phyloP scores from a whole-genome alignment of 53 echinoderm and acorn worm genomes.

The Paelopatides confundens region DNA sequence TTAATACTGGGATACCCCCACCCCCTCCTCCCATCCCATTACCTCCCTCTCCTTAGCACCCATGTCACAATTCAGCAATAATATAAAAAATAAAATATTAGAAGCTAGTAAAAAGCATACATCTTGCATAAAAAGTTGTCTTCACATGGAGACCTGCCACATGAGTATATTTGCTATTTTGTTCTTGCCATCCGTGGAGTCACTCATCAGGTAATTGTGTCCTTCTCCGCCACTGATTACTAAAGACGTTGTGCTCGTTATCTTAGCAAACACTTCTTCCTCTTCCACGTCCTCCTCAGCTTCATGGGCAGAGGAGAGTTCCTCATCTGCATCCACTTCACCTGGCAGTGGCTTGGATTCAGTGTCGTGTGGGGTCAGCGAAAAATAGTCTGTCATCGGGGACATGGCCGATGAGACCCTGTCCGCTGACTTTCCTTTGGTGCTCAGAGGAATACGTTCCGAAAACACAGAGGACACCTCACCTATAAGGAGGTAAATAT shows the following conservation, averaged over 20 bases:
- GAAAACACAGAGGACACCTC: slow-evolving; percentile 41
- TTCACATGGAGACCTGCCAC: slow-evolving; percentile 95
- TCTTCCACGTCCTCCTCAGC: slow-evolving; percentile 55
- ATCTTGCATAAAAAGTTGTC: neutral
- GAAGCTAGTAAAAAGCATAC: too few species aligned
- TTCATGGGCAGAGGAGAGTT: slow-evolving; percentile 7
- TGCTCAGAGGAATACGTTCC: slow-evolving; percentile 44
- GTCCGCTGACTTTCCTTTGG: slow-evolving; percentile 73
- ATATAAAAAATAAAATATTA: too few species aligned
- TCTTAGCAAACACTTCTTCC: slow-evolving; percentile 84
- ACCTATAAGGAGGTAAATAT: slow-evolving; percentile 49
- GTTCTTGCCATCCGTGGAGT: slow-evolving; percentile 71
- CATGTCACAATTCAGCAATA: too few species aligned
- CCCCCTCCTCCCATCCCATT: too few species aligned
- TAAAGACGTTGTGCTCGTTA: slow-evolving; percentile 91
- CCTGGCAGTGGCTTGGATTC: slow-evolving; percentile 46
- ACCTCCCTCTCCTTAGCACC: too few species aligned
- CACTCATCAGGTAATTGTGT: slow-evolving; percentile 87
- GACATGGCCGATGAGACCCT: slow-evolving; percentile 94
- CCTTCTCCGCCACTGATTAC: slow-evolving; percentile 97
- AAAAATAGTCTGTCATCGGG: slow-evolving; percentile 97
- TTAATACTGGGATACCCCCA: too few species aligned
- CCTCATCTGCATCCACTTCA: slow-evolving; percentile 46
- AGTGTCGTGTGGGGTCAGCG: slow-evolving; percentile 64
- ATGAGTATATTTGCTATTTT: slow-evolving; percentile 80